These are phyloP conservation scores for Leptoteleia sp. DNA, from an alignment of 1,140 invertebrate species.

Conservation along the genomic window DNA sequence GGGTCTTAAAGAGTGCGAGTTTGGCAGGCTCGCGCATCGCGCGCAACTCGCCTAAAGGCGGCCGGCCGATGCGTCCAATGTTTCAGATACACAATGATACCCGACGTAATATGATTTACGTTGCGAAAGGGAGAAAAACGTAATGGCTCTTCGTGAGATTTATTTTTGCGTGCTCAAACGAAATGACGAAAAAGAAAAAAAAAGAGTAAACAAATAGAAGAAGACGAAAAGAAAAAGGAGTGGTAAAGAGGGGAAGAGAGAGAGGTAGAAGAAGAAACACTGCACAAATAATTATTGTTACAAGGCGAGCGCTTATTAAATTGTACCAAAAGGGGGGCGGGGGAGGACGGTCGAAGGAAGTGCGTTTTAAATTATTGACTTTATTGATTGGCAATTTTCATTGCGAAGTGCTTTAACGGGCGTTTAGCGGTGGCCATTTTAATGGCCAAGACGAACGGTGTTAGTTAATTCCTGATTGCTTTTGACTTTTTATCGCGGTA, in stretches of 20 bases:
- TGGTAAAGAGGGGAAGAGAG: too few relatives aligned
- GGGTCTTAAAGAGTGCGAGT: constrained; percentile 38
- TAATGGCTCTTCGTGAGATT: constrained; percentile 37
- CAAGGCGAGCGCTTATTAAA: constrained; percentile 23
- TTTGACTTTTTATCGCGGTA: neutral
- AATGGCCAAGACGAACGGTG: constrained; percentile 4
- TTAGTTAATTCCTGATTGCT: constrained; percentile 18
- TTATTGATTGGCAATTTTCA: constrained; percentile 48
- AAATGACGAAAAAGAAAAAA: too few relatives aligned
- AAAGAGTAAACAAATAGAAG: constrained; percentile 6
- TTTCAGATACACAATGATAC: constrained; percentile 61
- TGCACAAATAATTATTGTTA: constrained; percentile 6
- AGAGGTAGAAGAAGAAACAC: too few relatives aligned
- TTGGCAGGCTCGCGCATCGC: constrained; percentile 44
- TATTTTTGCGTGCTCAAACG: constrained; percentile 13
- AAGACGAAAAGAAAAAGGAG: too few relatives aligned
- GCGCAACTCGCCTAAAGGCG: constrained; percentile 25
- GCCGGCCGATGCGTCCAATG: constrained; percentile 49
- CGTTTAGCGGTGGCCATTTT: constrained; percentile 19
- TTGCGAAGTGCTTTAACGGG: neutral
- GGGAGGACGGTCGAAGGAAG: neutral
- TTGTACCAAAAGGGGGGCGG: constrained; percentile 18
- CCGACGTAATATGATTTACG: constrained; percentile 60
- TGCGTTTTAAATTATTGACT: constrained; percentile 29
- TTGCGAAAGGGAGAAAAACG: constrained; percentile 17